Evolutionary conservation across 1,140 invertebrate species (phyloP), one percentile per base, ranked within the genome.

Genomic region (Zaprionus gabonicus): DNA sequence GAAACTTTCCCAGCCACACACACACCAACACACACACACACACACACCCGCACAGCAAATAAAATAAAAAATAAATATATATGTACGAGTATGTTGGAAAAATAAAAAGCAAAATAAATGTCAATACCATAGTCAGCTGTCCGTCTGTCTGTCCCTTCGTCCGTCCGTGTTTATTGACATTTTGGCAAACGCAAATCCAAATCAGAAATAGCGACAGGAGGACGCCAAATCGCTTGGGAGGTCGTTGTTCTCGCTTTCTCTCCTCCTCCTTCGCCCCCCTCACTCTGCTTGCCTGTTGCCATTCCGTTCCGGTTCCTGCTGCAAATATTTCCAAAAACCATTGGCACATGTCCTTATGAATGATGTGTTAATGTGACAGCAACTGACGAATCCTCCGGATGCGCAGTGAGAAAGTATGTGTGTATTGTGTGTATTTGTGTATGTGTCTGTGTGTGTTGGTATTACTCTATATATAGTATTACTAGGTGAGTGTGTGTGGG

Each of bases 321-420:
- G 63, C 51, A 77, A 81, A 90, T 70, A 84, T 82, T 78, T 87
- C 72, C 57, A 78, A 73, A 75, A 85, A 56, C 82, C 73, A 86
- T 81, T 91, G 90, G 76, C 84, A 86, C 82, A 91, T 91, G 90
- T 91, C 88, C 88, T 91, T 88, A 91, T 91, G 84, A 91, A 91
- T 91, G 90, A 91, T 91, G 90, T 88, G 84, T 83, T 88, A 91
- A 91, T 91, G 88, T 79, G 84, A 88, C 84, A 85, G 76, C 64
- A 59, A 62, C 55, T 78, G 67, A 75, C 66, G 63, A 63, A 49
- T 34, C 34, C 65, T 28, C 36, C 12, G 38, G 41, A 41, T 31
- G 15, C 6, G n/a, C n/a, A 46, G n/a, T 74, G 17, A 0, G 31
- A 34, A 3, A 38, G 9, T 2, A 3, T 46, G 44, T 34, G 34